Evolutionary conservation across 2,113 vertebrate species (phyloP).

Genomic region (Athene cunicularia): DNA sequence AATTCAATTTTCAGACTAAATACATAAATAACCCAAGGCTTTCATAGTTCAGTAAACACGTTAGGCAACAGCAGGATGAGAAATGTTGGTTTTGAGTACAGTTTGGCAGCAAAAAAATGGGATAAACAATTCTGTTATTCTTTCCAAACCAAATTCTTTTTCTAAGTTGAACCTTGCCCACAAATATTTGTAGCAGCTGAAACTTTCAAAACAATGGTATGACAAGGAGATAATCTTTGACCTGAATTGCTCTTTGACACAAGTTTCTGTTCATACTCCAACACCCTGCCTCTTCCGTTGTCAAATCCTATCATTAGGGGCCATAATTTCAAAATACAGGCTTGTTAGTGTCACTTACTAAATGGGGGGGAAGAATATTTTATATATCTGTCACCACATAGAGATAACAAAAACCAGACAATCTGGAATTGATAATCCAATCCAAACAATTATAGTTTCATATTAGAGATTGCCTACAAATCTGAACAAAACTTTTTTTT

Average conservation of each 20-base stretch:
- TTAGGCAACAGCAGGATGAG: slow-evolving; percentile 15
- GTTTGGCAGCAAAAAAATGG: background rate
- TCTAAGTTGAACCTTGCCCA: background rate
- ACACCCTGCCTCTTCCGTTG: background rate
- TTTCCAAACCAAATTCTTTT: slow-evolving; percentile 9
- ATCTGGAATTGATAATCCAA: background rate
- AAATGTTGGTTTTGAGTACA: slow-evolving; percentile 3
- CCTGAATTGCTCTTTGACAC: background rate
- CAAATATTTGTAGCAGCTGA: background rate
- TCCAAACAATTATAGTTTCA: background rate
- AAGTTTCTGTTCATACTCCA: background rate
- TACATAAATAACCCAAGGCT: slow-evolving; percentile 7
- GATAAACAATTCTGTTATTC: background rate
- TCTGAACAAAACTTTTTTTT: background rate
- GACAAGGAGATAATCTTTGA: background rate
- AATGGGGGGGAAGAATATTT: background rate
- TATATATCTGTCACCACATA: background rate
- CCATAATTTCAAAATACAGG: background rate
- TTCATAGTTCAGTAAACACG: background rate
- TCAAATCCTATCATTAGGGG: background rate
- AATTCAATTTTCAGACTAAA: background rate
- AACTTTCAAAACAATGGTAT: background rate
- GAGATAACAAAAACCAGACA: background rate
- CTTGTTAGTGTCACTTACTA: background rate
- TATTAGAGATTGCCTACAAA: background rate